Base-by-base conservation (phyloP, 2,797 vertebrate species). In the Harpagifer antarcticus region DNA sequence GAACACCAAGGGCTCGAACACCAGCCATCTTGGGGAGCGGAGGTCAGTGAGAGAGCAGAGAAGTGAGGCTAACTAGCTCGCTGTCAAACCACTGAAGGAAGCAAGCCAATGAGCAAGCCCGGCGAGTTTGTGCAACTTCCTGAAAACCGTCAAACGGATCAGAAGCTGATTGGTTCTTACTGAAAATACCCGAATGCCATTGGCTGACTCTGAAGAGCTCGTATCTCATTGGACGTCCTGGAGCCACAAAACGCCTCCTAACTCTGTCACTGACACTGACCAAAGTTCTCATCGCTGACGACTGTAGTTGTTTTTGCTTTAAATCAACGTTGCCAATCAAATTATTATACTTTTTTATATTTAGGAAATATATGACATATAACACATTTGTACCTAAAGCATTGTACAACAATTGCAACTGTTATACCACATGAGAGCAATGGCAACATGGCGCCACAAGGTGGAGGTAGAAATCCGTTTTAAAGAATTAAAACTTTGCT, bases 21-120 rank as follows among this genome's bases (percentile, higher is more conserved):
- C 92, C 87, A 72, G 94, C 92, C 95, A 96, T 96, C 45, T 93
- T 94, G 74, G n/a, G n/a, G n/a, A n/a, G n/a, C n/a, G n/a, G 90
- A 94, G 92, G 90, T 94, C 92, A 93, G 65, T 76, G 44, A 47
- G 69, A 20, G 59, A 42, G 27, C 31, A 16, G 47, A 31, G 57
- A 45, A 63, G 63, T 57, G 74, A 60, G 70, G 81, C 55, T 56
- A 72, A 12, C 59, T 76, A 19, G 40, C 68, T 75, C 14, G 13
- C 78, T 80, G 85, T 82, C 82, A 78, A 63, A 73, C 47, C n/a
- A 5, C 62, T 53, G 45, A 40, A 47, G 47, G 52, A 27, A 5
- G n/a, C n/a, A n/a, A n/a, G n/a, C n/a, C n/a, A n/a, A n/a, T n/a
- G n/a, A n/a, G 17, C 9, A 9, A 27, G 44, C n/a, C 27, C 9